Evolutionary conservation across 2,797 vertebrate genomes (phyloP), one percentile per base, ranked within the genome.

Genomic region (Garrulus glandarius): DNA sequence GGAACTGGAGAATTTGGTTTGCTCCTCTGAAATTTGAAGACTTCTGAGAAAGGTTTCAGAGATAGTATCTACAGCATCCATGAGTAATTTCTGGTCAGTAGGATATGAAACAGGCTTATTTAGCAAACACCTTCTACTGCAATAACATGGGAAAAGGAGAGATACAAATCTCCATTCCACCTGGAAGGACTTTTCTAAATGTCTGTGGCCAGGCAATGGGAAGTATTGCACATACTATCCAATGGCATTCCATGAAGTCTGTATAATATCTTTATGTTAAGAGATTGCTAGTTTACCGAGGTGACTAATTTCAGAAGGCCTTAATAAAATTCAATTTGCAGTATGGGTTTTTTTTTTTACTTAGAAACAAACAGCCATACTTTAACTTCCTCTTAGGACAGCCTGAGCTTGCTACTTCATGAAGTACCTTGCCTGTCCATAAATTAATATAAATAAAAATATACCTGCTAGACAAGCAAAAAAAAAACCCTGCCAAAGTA

Each of bases 391-490:
- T 47, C 43, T 75, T 74, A 92, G 15, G 36, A 78, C 27, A 68
- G 30, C 5, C 32, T 1, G 1, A 71, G 30, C 63, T 86, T 77
- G 39, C 50, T 89, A 50, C 24, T 68, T 87, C 57, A 37, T 64
- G 27, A 80, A 76, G 29, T 77, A 70, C 43, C 41, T 91, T 52
- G 27, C 30, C 24, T 3, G 1, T 50, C n/a, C 16, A 53, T 24
- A 74, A 87, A 84, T 84, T 61, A 87, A 85, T 79, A 80, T 43
- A 84, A 67, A 85, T 64, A 87, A 94, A 92, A 93, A 18, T 39
- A 85, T 93, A 95, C 69, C 71, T 85, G 49, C 84, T 85, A 75
- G 60, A 78, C 60, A 87, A 81, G 79, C 84, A 75, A 93, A 90
- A 96, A 90, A 96, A 43, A 43, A 43, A 10, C 22, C 29, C 29